These are phyloP conservation scores for Catocala fraxini DNA, from an alignment of 2,888 invertebrate species.

Conservation along the genomic window DNA sequence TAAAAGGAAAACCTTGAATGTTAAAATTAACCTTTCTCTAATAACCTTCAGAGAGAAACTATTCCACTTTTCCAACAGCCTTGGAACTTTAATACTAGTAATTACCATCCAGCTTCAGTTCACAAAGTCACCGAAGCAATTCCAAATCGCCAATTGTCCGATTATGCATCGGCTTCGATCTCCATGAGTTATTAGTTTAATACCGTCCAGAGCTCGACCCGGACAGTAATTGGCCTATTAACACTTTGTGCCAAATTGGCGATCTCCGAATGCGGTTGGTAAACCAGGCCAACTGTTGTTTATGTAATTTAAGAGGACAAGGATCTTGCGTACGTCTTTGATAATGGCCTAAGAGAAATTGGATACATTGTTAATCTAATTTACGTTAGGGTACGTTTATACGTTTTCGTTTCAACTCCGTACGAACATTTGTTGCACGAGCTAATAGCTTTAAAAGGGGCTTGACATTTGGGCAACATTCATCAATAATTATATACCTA, in stretches of 20 bases:
- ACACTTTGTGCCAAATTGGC: slow-evolving; percentile 53
- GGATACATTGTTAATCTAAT: neutral
- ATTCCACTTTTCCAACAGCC: neutral
- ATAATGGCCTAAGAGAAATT: slow-evolving; percentile 1
- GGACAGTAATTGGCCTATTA: slow-evolving; percentile 53
- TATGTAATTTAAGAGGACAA: slow-evolving; percentile 10
- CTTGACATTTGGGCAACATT: too few species aligned
- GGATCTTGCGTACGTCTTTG: slow-evolving; percentile 2
- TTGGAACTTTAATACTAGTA: neutral
- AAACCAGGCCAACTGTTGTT: slow-evolving; percentile 20
- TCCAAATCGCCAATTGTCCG: slow-evolving; percentile 12
- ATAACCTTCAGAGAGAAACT: neutral
- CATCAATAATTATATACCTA: too few species aligned
- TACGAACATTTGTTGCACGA: too few species aligned
- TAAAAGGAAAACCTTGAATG: neutral
- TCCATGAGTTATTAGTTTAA: slow-evolving; percentile 48
- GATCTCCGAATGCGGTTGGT: slow-evolving; percentile 37
- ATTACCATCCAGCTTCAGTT: slow-evolving; percentile 16
- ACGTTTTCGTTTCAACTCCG: neutral
- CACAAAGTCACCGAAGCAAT: slow-evolving; percentile 27
- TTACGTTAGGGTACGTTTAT: neutral
- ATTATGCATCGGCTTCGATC: slow-evolving; percentile 34
- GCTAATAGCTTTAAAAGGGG: too few species aligned
- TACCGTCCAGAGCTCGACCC: slow-evolving; percentile 30
- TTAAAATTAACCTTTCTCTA: neutral